Base-by-base conservation (phyloP, 2,888 invertebrate species). In the Dyspetes luteomarginatus region DNA sequence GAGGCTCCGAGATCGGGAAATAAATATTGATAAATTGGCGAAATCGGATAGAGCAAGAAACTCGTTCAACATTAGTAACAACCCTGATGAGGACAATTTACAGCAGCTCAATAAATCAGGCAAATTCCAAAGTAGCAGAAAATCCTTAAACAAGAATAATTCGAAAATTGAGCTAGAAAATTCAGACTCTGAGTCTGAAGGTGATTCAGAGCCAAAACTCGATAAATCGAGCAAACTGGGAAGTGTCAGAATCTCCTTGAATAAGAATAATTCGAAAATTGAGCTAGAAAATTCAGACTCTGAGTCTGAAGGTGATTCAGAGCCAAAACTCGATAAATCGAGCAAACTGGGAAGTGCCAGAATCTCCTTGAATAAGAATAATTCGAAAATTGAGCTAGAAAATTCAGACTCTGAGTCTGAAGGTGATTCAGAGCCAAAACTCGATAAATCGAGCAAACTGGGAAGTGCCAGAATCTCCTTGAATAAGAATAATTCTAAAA, bases 361-460 rank as follows among this genome's bases (percentile, higher is more conserved):
- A 36, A 56, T 62, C 7, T 60, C 43, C 19, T 26, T 45, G 50
- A 30, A 50, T 15, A 68, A 28, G 43, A 75, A 65, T 41, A 7
- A 9, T 26, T 78, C 50, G 3, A 62, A 67, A 43, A 28, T 69
- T 19, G 4, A 45, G 36, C 4, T 60, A 48, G n/a, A 26, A 28
- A 60, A 43, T 55, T 17, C 45, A 1, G 67, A 79, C 12, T 60
- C 30, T 50, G 50, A 69, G 60, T 64, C 4, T 15, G 36, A 45
- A 28, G 43, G 52, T 43, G 56, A 30, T 60, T 48, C 12, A 1
- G 36, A 7, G 56, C n/a, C 36, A 17, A 41, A 17, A 36, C 15
- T 60, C 17, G 56, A 55, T 48, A 41, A 15, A 36, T n/a, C n/a
- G n/a, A n/a, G n/a, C n/a, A n/a, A n/a, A n/a, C n/a, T n/a, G n/a